Conservation (phyloP, 1,140 invertebrate species). For the Dendroctonus valens region DNA sequence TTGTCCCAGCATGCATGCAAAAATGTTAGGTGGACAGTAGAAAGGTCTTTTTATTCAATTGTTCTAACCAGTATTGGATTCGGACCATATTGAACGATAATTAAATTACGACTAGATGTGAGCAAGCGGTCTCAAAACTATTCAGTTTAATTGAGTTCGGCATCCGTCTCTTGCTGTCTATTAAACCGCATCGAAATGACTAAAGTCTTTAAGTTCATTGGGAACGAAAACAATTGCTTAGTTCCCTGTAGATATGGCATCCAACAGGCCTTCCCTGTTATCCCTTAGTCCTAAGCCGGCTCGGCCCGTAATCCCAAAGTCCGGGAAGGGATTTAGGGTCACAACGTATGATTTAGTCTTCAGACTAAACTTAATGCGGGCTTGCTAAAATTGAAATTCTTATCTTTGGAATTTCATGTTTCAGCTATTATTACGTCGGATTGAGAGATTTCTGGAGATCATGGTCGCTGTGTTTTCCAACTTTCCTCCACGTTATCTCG, state of each 20-base stretch:
- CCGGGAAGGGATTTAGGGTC: slow-evolving; percentile 25
- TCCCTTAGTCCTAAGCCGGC: slow-evolving; percentile 21
- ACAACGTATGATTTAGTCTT: slow-evolving; percentile 34
- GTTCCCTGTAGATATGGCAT: slow-evolving; percentile 31
- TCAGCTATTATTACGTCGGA: neutral
- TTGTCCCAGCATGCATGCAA: no score
- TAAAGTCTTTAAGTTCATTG: slow-evolving; percentile 24
- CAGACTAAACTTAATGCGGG: slow-evolving; percentile 29
- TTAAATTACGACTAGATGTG: no score
- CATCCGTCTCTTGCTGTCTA: no score
- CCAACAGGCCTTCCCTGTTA: slow-evolving; percentile 24
- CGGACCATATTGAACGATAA: no score
- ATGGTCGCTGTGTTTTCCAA: no score
- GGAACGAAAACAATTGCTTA: slow-evolving; percentile 30
- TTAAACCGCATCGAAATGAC: slow-evolving; percentile 10
- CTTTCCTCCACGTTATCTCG: no score
- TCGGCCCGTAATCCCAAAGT: slow-evolving; percentile 27
- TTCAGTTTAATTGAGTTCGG: no score
- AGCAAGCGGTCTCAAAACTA: no score
- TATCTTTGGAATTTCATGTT: slow-evolving; percentile 21
- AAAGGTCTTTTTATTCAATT: no score
- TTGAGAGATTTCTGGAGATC: neutral
- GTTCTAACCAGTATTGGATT: no score
- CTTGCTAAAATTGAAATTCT: slow-evolving; percentile 33
- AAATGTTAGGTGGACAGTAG: no score